phyloP scores from a whole-genome alignment of 2,888 invertebrate species.

The Drosophila melanosoma region DNA sequence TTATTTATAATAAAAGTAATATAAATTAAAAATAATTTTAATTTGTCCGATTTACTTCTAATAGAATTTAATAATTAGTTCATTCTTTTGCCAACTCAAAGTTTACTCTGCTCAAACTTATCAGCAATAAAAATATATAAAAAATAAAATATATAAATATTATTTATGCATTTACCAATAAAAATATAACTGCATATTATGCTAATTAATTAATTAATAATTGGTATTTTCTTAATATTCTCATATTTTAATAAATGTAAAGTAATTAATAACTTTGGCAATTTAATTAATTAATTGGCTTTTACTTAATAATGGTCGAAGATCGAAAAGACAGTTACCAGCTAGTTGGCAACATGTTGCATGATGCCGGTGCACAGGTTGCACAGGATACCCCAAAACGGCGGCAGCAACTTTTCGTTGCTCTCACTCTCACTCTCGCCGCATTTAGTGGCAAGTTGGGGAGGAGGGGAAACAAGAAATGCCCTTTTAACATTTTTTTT shows the following conservation, averaged over 20 bases:
- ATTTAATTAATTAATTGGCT: neutral
- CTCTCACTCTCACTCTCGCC: neutral
- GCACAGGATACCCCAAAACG: slow-evolving; percentile 17
- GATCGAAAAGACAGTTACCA: neutral
- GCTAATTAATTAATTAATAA: neutral
- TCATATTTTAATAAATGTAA: too few relatives aligned
- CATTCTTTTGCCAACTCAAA: neutral
- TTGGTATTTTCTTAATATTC: too few relatives aligned
- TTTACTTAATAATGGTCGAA: neutral
- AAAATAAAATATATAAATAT: too few relatives aligned
- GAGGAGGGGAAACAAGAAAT: neutral
- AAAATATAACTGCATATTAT: too few relatives aligned
- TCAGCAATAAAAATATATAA: neutral
- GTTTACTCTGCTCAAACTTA: neutral
- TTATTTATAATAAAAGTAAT: too few relatives aligned
- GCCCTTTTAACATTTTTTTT: slow-evolving; percentile 15
- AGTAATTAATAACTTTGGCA: too few relatives aligned
- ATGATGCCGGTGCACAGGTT: slow-evolving; percentile 20
- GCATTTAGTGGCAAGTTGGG: neutral
- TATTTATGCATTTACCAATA: too few relatives aligned
- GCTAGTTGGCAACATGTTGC: slow-evolving; percentile 31
- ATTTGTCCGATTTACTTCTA: too few relatives aligned
- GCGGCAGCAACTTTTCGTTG: slow-evolving; percentile 1
- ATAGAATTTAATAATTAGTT: too few relatives aligned
- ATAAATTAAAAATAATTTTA: too few relatives aligned